Evolutionary conservation across 2,888 invertebrate genomes (phyloP), one percentile per base, ranked within the genome.

Genomic region (Odontothrips loti): DNA sequence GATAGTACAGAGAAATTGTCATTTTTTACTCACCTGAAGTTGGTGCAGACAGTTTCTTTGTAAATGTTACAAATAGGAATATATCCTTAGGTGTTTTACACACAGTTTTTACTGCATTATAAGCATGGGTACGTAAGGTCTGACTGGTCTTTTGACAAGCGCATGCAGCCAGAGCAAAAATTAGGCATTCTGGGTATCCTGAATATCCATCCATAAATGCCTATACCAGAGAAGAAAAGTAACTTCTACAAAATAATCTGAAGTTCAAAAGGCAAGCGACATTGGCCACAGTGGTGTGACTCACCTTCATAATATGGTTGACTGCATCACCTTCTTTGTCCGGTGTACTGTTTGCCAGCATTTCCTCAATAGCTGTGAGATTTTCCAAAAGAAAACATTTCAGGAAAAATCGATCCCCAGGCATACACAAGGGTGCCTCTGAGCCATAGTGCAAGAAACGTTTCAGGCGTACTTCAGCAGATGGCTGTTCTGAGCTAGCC

Each of bases 101-200:
- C 58, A 94, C 87, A 85, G 90, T 88, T 81, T 87, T 84, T 1
- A 90, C 87, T 20, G 88, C 88, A 81, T 88, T 88, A 83, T 92
- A 92, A 0, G 90, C 89, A 6, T 88, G 88, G 82, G 88, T 87
- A 84, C 91, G 90, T 1, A 91, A 87, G 78, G 85, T 84, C 80
- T 86, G 83, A 86, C 86, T 86, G 84, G 85, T 85, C 12, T 85
- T 86, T 83, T 90, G 87, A 51, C 85, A 83, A 1, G 91, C 88
- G 85, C 92, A 92, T 85, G 92, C 89, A 1, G 92, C 91, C 80
- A 93, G 86, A 20, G 91, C 91, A 87, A 91, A 92, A 79, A 92
- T 88, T n/a, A 92, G 87, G 17, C 91, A 89, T 82, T 90, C 91
- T 83, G 89, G 89, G 83, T 90, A 87, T 23, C 89, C 90, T 82